Evolutionary conservation across 2,888 invertebrate species (phyloP).

Genomic region (Spatulosminthurus flaviceps): DNA sequence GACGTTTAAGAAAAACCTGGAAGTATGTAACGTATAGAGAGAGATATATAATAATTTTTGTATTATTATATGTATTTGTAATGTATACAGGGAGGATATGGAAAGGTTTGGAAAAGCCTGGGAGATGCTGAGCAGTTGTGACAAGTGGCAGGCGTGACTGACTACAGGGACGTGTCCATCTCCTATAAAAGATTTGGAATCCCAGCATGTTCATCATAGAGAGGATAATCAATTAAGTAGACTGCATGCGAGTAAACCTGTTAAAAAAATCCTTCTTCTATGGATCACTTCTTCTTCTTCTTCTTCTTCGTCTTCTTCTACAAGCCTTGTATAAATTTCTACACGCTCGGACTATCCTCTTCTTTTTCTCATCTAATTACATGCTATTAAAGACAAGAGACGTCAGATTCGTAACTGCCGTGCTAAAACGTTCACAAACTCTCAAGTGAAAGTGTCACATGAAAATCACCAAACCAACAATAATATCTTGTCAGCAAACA

Average conservation of each 20-base stretch:
- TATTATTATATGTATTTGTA: no score
- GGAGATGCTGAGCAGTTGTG: neutral
- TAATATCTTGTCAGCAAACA: slow-evolving; percentile 2
- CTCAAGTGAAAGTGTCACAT: slow-evolving; percentile 7
- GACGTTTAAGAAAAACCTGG: no score
- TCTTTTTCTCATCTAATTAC: slow-evolving; percentile 11
- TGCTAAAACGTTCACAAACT: neutral
- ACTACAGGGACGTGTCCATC: slow-evolving; percentile 5
- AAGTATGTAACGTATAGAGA: no score
- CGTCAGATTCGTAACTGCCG: neutral
- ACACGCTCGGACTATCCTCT: neutral
- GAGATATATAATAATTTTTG: no score
- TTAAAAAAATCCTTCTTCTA: neutral
- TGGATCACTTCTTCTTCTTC: neutral
- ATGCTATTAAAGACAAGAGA: slow-evolving; percentile 10
- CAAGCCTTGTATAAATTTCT: no score
- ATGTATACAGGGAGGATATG: no score
- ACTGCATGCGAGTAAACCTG: slow-evolving; percentile 2
- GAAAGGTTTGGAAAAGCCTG: neutral
- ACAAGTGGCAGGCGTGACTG: slow-evolving; percentile 31
- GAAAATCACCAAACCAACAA: neutral
- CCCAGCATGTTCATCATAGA: neutral
- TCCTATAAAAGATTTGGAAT: slow-evolving; percentile 9
- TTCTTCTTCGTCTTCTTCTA: no score
- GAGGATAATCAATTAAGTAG: slow-evolving; percentile 1